These are phyloP conservation scores for Uria lomvia DNA, from an alignment of 2,113 vertebrate genomes.

Conservation along the genomic window DNA sequence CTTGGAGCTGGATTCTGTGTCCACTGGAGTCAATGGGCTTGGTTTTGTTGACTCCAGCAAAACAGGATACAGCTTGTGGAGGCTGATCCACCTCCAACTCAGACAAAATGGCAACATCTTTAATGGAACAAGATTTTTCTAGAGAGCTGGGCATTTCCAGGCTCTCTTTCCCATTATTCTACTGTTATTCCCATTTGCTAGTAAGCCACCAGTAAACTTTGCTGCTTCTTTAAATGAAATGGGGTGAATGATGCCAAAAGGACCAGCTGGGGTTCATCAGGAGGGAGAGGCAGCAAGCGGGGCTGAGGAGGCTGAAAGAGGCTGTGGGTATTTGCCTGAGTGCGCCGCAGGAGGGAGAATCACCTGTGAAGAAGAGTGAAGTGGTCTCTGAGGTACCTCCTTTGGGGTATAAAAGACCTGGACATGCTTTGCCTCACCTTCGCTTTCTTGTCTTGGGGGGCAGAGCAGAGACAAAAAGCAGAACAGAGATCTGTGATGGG, in stretches of 20 bases:
- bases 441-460: not conserved
- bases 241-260: not conserved
- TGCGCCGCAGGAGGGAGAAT: not conserved
- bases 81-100: not conserved
- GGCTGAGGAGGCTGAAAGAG: not conserved
- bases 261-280: not conserved
- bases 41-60: not conserved
- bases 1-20: not conserved
- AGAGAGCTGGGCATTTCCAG: not conserved
- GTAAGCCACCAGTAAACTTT: not conserved
- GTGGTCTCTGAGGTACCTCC: not conserved
- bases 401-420: not conserved
- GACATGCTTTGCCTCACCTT: accelerated
- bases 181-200: not conserved
- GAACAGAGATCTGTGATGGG: not conserved
- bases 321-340: not conserved
- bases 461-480: not conserved
- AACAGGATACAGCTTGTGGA: not conserved
- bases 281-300: not conserved
- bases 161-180: not conserved
- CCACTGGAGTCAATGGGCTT: not conserved
- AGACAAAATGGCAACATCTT: not conserved
- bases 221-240: not conserved
- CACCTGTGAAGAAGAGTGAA: not conserved
- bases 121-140: not conserved